Base-by-base conservation (phyloP, 1,140 invertebrate genomes). In the Sminthurides bifidus region DNA sequence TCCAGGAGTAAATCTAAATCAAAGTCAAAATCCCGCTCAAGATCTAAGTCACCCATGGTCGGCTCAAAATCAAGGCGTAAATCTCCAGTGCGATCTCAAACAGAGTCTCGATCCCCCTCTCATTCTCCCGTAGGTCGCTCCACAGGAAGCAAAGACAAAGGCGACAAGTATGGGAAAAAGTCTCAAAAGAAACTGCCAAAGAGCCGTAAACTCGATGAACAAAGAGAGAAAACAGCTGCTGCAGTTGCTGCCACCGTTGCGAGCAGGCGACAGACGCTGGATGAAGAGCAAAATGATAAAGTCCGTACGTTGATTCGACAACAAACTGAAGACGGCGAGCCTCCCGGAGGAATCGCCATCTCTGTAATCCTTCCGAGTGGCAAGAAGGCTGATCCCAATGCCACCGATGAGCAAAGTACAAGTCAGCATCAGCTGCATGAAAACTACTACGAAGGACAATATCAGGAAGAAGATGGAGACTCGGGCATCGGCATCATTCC, bases 401-500 rank as follows among this genome's bases (percentile, higher is more conserved):
- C 30, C 29, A 41, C 38, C 8, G 49, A 19, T 35, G 17, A 21
- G 8, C 41, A 51, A 15, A 14, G 48, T 5, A 8, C 15, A 30
- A 29, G 29, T 12, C 27, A 23, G 10, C 14, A 27, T 48, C 19
- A 26, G 5, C 45, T n/a, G n/a, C 27, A 48, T 21, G 45, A 35
- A 12, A 27, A 51, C 6, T 17, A 37, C n/a, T 35, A 51, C n/a
- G 49, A 51, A 8, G 5, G 15, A 10, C 44, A 48, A 19, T 48
- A 15, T 27, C 37, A 52, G 3, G 48, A 50, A 31, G 62, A 60
- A 24, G 62, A 64, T 17, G 62, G 60, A 15, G 62, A 64, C 30
- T 64, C 62, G 19, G 62, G 62, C 8, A 64, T 64, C n/a, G 62
- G 61, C 5, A 56, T 64, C 70, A 14, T 59, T 17, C 43, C 65